A percentile compares a stretch with the other conserved stretches of the same genome.
These are phyloP conservation scores for Otocyon megalotis DNA, from an alignment of 2,113 vertebrate species.

Conservation along the genomic window DNA sequence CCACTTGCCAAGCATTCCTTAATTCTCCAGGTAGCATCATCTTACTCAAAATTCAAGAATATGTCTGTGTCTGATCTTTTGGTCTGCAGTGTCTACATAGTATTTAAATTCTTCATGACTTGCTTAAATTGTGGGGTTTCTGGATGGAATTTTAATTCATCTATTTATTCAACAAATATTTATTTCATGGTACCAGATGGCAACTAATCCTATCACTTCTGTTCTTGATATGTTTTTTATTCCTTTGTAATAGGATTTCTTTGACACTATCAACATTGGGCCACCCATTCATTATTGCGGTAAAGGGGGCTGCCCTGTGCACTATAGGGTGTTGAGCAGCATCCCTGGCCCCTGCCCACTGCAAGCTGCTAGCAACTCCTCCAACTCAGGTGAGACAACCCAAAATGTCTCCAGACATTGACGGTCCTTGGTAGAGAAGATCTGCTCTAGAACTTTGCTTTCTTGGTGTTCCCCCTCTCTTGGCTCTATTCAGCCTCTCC, in stretches of 20 bases:
- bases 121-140: neutral
- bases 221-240: neutral
- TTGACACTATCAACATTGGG: neutral
- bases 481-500: neutral
- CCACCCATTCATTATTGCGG: neutral
- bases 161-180: slow-evolving; percentile 39
- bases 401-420: neutral
- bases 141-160: slow-evolving; percentile 9
- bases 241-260: neutral
- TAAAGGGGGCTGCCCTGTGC: neutral
- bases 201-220: neutral
- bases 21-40: neutral
- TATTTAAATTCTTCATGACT: neutral
- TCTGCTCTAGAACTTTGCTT: neutral
- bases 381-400: neutral
- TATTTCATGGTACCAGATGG: neutral
- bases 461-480: neutral
- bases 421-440: neutral
- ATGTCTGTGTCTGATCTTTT: neutral
- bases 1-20: neutral
- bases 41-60: neutral
- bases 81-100: neutral
- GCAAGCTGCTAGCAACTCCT: neutral
- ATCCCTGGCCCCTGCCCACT: neutral
- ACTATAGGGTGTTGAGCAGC: neutral